phyloP scores from a whole-genome alignment of 2,888 invertebrate genomes.

The Oconnorella tubifera region DNA sequence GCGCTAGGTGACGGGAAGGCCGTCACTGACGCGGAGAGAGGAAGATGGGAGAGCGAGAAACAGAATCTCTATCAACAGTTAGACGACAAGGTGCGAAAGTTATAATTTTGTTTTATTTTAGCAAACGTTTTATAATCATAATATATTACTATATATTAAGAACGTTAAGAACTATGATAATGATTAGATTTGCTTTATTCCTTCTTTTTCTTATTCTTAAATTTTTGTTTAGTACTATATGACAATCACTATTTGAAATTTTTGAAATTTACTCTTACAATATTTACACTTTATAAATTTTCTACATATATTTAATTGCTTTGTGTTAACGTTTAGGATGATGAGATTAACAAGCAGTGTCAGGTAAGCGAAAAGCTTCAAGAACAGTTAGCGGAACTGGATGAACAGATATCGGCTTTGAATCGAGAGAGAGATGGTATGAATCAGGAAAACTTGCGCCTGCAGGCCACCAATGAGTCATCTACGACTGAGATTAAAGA shows the following conservation, averaged over 20 bases:
- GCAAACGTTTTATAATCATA: too few species aligned
- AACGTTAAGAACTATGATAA: too few species aligned
- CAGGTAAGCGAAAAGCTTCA: constrained; percentile 84
- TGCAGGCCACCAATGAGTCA: constrained; percentile 90
- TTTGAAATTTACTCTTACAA: too few species aligned
- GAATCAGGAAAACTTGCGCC: constrained; percentile 62
- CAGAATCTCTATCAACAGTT: constrained; percentile 80
- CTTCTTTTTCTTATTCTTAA: too few species aligned
- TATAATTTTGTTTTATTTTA: too few species aligned
- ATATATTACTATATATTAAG: too few species aligned
- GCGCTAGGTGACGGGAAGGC: not conserved
- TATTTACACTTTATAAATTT: too few species aligned
- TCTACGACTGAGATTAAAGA: constrained; percentile 69
- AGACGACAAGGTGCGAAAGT: constrained; percentile 74
- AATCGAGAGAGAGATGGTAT: constrained; percentile 91
- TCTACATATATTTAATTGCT: too few species aligned
- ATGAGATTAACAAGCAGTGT: constrained; percentile 97
- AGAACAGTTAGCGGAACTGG: constrained; percentile 96
- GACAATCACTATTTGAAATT: too few species aligned
- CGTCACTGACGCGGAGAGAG: constrained; percentile 66
- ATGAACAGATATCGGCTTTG: constrained; percentile 64
- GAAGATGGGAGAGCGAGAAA: constrained; percentile 76
- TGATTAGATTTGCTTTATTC: too few species aligned
- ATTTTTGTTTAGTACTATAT: too few species aligned
- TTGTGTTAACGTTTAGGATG: too few species aligned